Percentiles rank a stretch among this genome's conserved stretches.
These are phyloP conservation scores for Agrilus planipennis DNA, from an alignment of 1,140 invertebrate species.

Conservation along the genomic window DNA sequence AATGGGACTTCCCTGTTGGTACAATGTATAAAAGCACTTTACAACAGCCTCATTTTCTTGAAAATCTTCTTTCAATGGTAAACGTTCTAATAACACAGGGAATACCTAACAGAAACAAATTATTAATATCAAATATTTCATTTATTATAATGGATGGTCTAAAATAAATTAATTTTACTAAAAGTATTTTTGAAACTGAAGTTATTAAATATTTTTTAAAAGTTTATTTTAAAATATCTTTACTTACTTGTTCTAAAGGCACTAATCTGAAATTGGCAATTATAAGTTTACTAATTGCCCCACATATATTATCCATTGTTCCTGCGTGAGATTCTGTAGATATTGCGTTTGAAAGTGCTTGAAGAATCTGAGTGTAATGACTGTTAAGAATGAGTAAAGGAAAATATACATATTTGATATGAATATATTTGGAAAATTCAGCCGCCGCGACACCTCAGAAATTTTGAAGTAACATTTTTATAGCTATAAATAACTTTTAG, in stretches of 20 bases:
- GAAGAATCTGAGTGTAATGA: conserved; percentile 50
- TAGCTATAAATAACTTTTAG: too few relatives aligned
- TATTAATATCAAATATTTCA: too few relatives aligned
- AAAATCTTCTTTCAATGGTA: conserved; percentile 64
- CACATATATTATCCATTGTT: conserved; percentile 66
- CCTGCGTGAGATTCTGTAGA: conserved; percentile 46
- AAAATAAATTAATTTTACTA: not conserved
- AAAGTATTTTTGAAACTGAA: not conserved
- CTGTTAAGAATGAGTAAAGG: conserved; percentile 26
- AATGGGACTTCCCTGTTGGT: conserved; percentile 41
- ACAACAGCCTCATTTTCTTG: conserved; percentile 62
- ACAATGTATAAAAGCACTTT: conserved; percentile 50
- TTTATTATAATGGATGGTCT: too few relatives aligned
- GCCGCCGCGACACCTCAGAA: too few relatives aligned
- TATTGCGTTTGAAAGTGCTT: conserved; percentile 50
- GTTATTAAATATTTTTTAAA: not conserved
- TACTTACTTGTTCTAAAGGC: conserved; percentile 48
- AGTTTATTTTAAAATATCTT: not conserved
- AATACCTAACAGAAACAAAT: conserved; percentile 45
- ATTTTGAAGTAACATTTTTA: too few relatives aligned
- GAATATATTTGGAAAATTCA: too few relatives aligned
- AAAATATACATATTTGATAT: conserved; percentile 4
- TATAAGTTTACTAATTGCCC: conserved; percentile 62
- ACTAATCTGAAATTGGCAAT: conserved; percentile 47
- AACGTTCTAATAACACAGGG: conserved; percentile 54